Evolutionary conservation across 1,140 invertebrate genomes (phyloP).

Genomic region (Drosophila ercepeae): DNA sequence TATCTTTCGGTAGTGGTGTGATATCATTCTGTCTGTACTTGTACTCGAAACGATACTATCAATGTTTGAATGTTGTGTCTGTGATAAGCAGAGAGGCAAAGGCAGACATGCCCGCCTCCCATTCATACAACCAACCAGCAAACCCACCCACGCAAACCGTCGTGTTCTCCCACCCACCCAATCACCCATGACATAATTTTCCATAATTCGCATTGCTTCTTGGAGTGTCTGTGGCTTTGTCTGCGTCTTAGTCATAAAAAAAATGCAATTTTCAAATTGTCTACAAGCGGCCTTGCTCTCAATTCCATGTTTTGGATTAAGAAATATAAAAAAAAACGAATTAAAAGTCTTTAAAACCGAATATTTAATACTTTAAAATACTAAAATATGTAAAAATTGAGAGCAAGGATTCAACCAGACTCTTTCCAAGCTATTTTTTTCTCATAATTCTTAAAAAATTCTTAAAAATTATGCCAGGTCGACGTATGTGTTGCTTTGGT

Average conservation of each 20-base stretch:
- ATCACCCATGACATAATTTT: constrained; percentile 62
- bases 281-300: constrained; percentile 20
- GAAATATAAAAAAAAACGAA: background rate
- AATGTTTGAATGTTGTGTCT: constrained; percentile 48
- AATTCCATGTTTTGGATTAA: background rate
- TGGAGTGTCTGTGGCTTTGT: constrained; percentile 13
- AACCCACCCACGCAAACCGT: constrained; percentile 5
- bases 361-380: too few relatives aligned
- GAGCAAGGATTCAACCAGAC: too few relatives aligned
- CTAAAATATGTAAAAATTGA: too few relatives aligned
- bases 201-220: too few relatives aligned
- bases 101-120: background rate
- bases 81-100: constrained; percentile 51
- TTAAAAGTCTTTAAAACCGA: too few relatives aligned
- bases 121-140: constrained; percentile 2
- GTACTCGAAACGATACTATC: constrained; percentile 43
- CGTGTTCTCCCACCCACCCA: constrained; percentile 6
- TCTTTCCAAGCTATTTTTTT: constrained; percentile 9
- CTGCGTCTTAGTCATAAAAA: constrained; percentile 23
- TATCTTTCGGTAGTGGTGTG: constrained; percentile 52
- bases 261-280: constrained; percentile 41
- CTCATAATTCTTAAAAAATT: constrained; percentile 12
- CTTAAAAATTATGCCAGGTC: constrained; percentile 48
- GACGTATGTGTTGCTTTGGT: constrained; percentile 78
- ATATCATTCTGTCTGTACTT: constrained; percentile 4